These are phyloP conservation scores for Eupelmus urozonus DNA, from an alignment of 2,888 invertebrate genomes.

Conservation along the genomic window DNA sequence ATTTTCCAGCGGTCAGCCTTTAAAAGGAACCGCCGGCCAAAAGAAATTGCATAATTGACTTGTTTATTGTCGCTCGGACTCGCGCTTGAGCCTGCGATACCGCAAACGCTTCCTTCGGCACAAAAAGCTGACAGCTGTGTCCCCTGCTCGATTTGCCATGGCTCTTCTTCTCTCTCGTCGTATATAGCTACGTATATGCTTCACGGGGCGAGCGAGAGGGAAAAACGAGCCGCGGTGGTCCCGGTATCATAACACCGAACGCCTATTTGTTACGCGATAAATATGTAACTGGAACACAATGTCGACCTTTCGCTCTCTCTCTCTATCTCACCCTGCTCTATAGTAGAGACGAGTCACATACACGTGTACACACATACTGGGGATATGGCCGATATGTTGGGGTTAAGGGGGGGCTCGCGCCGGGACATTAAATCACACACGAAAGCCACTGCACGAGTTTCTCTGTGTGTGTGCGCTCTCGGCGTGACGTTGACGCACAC, in stretches of 20 bases:
- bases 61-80: slow-evolving; percentile 64
- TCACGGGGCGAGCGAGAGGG: neutral
- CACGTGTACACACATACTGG: neutral
- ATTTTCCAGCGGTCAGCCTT: slow-evolving; percentile 40
- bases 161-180: neutral
- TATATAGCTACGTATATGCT: neutral
- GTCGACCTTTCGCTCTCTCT: neutral
- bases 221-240: slow-evolving; percentile 67
- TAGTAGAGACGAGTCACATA: too few relatives aligned
- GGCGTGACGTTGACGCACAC: neutral
- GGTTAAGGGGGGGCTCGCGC: slow-evolving; percentile 61
- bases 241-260: slow-evolving; percentile 75
- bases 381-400: neutral
- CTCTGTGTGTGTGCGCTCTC: neutral
- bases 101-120: slow-evolving; percentile 64
- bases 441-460: slow-evolving; percentile 48
- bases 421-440: slow-evolving; percentile 70
- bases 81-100: slow-evolving; percentile 64
- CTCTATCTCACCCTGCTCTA: neutral
- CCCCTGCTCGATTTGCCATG: slow-evolving; percentile 16
- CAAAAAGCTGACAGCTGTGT: slow-evolving; percentile 57
- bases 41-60: slow-evolving; percentile 64
- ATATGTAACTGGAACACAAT: slow-evolving; percentile 75
- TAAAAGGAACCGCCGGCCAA: neutral
- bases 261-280: slow-evolving; percentile 72